Conservation (phyloP, 2,888 invertebrate species). For the Anarsia innoxiella region DNA sequence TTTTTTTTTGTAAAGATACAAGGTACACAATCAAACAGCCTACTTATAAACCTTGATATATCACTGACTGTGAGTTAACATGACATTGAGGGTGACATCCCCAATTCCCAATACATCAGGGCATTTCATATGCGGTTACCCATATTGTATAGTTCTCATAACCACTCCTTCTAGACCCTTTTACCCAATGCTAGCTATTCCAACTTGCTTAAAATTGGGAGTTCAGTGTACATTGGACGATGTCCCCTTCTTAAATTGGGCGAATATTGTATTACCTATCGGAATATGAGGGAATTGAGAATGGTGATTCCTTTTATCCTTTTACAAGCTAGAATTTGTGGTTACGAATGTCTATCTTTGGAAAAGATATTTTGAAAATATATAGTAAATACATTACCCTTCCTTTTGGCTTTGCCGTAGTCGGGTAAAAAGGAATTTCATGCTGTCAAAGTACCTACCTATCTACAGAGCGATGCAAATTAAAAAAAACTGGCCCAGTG, state of each 20-base stretch:
- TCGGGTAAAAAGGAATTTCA: too few species aligned
- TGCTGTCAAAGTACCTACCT: too few species aligned
- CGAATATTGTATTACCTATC: constrained; percentile 42
- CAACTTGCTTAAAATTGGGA: not conserved
- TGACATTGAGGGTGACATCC: constrained; percentile 33
- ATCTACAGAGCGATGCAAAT: too few species aligned
- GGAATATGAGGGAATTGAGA: constrained; percentile 39
- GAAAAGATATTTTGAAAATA: too few species aligned
- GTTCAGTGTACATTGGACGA: constrained; percentile 21
- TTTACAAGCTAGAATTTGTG: too few species aligned
- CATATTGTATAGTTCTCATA: constrained; percentile 23
- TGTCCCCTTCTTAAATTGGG: constrained; percentile 28
- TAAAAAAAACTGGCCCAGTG: too few species aligned
- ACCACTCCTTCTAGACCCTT: constrained; percentile 9
- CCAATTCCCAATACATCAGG: constrained; percentile 33
- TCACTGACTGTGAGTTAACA: constrained; percentile 35
- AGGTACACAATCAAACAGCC: too few species aligned
- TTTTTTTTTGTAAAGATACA: too few species aligned
- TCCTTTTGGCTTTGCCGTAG: too few species aligned
- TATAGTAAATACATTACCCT: too few species aligned
- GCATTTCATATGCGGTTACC: constrained; percentile 21
- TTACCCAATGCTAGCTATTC: not conserved
- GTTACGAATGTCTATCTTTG: too few species aligned
- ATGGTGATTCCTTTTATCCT: constrained; percentile 28
- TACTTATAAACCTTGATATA: too few species aligned